These are phyloP conservation scores for Zaprionus vittiger DNA, from an alignment of 1,140 invertebrate species.

Conservation along the genomic window DNA sequence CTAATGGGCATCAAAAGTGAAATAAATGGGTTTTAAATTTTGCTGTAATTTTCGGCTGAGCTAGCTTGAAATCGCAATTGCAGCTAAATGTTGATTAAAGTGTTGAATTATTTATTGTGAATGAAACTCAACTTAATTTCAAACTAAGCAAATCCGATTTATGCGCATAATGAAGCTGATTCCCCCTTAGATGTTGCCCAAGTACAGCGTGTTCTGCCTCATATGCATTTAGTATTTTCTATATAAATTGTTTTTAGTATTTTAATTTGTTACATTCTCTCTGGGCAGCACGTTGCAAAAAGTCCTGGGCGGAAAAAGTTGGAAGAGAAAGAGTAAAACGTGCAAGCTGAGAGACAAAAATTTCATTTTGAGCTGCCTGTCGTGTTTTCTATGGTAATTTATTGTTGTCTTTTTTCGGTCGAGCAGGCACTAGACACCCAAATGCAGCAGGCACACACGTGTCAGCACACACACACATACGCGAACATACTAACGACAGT, in stretches of 20 bases:
- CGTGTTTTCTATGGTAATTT: slow-evolving; percentile 53
- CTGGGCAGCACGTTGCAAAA: slow-evolving; percentile 29
- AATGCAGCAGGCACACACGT: slow-evolving; percentile 6
- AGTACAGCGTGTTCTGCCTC: neutral
- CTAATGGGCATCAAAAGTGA: slow-evolving; percentile 66
- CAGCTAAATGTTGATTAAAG: neutral
- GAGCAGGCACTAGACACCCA: slow-evolving; percentile 28
- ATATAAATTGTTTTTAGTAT: slow-evolving; percentile 48
- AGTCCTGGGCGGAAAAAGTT: neutral
- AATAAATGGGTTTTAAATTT: slow-evolving; percentile 57
- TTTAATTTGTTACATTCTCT: slow-evolving; percentile 67
- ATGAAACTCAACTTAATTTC: neutral
- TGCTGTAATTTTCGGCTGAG: slow-evolving; percentile 9
- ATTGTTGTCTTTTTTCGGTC: slow-evolving; percentile 44
- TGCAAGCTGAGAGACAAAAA: slow-evolving; percentile 64
- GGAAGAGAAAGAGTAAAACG: slow-evolving; percentile 23
- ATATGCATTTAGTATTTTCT: slow-evolving; percentile 32
- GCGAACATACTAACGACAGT: neutral
- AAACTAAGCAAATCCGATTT: neutral
- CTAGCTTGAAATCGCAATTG: neutral
- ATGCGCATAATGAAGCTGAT: slow-evolving; percentile 11
- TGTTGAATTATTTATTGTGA: neutral
- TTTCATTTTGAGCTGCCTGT: slow-evolving; percentile 67
- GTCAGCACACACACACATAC: neutral
- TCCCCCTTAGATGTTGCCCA: neutral